These are phyloP conservation scores for Tyto alba DNA, from an alignment of 2,113 vertebrate genomes.

Conservation along the genomic window DNA sequence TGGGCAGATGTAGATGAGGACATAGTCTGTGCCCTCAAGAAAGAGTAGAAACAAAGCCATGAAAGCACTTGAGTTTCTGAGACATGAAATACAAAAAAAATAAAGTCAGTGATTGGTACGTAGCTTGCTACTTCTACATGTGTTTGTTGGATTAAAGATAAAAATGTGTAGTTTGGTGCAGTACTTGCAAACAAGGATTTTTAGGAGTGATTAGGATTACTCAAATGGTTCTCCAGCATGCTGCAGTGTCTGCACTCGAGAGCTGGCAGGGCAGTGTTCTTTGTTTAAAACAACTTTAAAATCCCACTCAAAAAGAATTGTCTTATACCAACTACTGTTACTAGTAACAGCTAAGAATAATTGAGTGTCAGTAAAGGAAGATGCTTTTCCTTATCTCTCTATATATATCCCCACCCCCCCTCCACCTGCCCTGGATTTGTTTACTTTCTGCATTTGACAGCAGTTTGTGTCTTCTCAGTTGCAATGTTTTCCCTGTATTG, in stretches of 20 bases:
- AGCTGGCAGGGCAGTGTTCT: neutral
- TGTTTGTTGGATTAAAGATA: neutral
- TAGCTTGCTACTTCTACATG: neutral
- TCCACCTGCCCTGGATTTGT: neutral
- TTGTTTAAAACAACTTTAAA: neutral
- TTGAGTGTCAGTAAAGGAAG: neutral
- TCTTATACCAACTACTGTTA: neutral
- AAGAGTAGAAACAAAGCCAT: neutral
- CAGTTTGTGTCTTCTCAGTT: neutral
- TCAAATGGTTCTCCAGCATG: neutral
- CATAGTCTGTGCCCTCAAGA: neutral
- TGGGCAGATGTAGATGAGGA: neutral
- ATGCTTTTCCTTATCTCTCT: neutral
- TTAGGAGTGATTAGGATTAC: neutral
- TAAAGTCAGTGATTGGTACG: neutral
- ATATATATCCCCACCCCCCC: neutral
- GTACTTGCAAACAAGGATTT: neutral
- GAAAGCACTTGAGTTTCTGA: neutral
- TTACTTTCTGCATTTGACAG: neutral
- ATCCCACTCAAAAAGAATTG: neutral
- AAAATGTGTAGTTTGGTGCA: neutral
- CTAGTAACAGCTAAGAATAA: neutral
- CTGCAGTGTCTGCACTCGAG: neutral
- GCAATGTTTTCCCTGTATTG: neutral
- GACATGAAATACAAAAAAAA: neutral